These are phyloP conservation scores for Noturus placidus DNA, from an alignment of 2,113 vertebrate species.

Conservation along the genomic window DNA sequence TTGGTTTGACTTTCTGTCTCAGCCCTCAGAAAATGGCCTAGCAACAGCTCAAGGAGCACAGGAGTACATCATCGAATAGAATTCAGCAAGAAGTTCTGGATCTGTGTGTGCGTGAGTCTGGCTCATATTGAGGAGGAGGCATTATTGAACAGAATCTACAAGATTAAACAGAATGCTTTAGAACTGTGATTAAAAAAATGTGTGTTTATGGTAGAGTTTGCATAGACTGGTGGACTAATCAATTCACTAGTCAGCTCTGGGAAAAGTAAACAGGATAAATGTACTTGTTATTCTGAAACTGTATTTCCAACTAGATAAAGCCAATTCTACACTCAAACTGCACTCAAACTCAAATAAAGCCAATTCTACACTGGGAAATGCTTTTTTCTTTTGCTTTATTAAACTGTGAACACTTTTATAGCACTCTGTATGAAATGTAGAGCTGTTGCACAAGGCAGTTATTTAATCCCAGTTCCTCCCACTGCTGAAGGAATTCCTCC, in stretches of 20 bases:
- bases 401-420: background rate
- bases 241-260: background rate
- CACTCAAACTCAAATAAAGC: too few relatives aligned
- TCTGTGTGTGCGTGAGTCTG: background rate
- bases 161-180: background rate
- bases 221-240: background rate
- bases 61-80: conserved; percentile 16
- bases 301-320: background rate
- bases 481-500: background rate
- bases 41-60: conserved; percentile 13
- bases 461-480: background rate
- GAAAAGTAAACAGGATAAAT: background rate
- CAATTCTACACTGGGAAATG: background rate
- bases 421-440: background rate
- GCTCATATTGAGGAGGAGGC: background rate
- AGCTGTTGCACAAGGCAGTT: background rate
- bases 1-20: conserved; percentile 33
- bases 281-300: background rate
- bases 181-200: conserved; percentile 41
- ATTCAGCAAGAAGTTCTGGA: conserved; percentile 13
- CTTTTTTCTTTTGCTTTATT: background rate
- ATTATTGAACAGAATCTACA: background rate
- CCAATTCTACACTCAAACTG: background rate
- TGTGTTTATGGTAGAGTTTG: background rate
- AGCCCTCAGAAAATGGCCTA: conserved; percentile 22